Percentiles rank a stretch among this genome's conserved stretches.
These are phyloP conservation scores for Podarcis cretensis DNA, from an alignment of 2,113 vertebrate species.

Conservation along the genomic window DNA sequence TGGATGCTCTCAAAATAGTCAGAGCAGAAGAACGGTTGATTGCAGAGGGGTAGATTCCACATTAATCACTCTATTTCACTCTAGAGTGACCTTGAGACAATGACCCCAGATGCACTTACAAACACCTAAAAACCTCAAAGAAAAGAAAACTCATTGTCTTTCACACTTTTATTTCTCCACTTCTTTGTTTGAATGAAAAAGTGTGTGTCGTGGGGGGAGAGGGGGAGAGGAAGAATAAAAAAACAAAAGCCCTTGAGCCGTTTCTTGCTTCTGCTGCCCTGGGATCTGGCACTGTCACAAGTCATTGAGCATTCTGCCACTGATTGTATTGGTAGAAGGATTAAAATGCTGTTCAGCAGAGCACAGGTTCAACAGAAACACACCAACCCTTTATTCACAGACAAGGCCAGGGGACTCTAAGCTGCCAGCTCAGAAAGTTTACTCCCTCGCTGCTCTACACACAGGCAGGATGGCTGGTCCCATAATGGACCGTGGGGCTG, in stretches of 20 bases:
- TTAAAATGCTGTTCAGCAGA: neutral
- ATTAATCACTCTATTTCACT: neutral
- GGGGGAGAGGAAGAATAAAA: neutral
- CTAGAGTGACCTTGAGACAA: neutral
- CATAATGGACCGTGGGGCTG: too few species aligned
- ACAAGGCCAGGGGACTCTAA: neutral
- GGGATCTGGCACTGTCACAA: neutral
- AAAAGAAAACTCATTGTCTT: neutral
- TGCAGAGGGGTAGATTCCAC: too few species aligned
- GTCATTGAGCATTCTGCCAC: neutral
- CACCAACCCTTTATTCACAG: neutral
- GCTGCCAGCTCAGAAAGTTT: neutral
- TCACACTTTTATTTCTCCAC: neutral
- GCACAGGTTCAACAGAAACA: neutral
- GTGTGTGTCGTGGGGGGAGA: neutral
- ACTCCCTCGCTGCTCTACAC: neutral
- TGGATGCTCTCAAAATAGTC: neutral
- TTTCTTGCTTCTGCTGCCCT: neutral
- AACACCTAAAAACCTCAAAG: neutral
- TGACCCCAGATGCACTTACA: neutral
- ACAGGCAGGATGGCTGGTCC: neutral
- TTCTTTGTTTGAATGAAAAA: neutral
- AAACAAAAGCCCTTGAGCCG: neutral
- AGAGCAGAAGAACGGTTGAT: neutral
- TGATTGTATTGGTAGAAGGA: neutral